Base-by-base conservation (phyloP, 2,113 vertebrate genomes). In the Oreochromis tanganicae region DNA sequence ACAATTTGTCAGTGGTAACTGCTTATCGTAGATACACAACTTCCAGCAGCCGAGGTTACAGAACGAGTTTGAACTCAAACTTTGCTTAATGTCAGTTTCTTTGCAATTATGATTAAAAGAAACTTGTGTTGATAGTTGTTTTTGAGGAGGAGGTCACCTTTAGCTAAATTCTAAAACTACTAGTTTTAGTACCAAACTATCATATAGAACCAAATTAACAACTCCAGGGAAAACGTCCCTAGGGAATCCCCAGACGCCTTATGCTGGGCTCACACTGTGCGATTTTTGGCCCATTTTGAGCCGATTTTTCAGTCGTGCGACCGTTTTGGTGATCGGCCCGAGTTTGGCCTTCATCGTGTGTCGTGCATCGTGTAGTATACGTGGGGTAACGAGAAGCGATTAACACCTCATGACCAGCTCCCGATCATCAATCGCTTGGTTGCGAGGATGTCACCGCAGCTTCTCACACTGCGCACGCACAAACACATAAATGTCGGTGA, bases 1-100 rank as follows among this genome's bases (percentile, higher is more conserved):
- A 63, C 59, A 63, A 13, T 7, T 7, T 0, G 1, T 24, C 0
- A 43, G n/a, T 9, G 7, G 3, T 0, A 43, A 71, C 66, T 41
- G 7, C 36, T 24, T 36, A 68, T 41, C 0, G 4, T 21, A 68
- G 36, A 38, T 13, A 6, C 61, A 68, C 34, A 41, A 14, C 6
- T 41, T 41, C 34, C 61, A 63, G 32, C 34, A 36, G 59, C 59
- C 1, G 2, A 36, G 17, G 59, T 63, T 36, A 32, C 32, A 36
- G 32, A 63, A n/a, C 7, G 9, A 17, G 5, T 32, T 61, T 61
- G 27, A 38, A 38, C 32, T n/a, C 59, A 59, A 29, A 6, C 29
- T 21, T 66, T 7, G 10, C 2, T 36, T 63, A 6, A 21, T 68
- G 63, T 13, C 36, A 21, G 63, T 68, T 41, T 68, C 34, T 68